Base-by-base conservation (phyloP, 1,140 invertebrate genomes). In the Caenorhabditis inopinata region DNA sequence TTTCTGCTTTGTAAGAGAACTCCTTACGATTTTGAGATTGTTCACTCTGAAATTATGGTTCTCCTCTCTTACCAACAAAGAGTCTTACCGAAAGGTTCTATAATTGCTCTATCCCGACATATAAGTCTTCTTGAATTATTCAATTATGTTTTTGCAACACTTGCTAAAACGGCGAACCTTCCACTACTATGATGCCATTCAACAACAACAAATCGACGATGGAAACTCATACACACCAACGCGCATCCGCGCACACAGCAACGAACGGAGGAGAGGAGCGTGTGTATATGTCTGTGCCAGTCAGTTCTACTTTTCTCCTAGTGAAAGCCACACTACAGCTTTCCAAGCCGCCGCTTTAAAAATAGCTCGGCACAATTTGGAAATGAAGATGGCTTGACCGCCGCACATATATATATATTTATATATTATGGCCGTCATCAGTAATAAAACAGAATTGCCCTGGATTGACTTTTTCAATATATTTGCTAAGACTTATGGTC, bases 201-300 rank as follows among this genome's bases (percentile, higher is more conserved):
- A 38, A 38, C 58, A n/a, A 68, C 58, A 68, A 68, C 58, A 68
- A 68, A 68, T 68, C 58, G 58, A 68, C 58, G 58, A 42, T 42
- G 58, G 32, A 32, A 68, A 68, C 58, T 38, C n/a, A n/a, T 32
- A 29, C 58, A 32, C 14, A 14, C 14, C 38, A 14, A 14, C 38
- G 14, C 38, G 14, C 38, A 18, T 38, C 29, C 58, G 27, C 58
- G 38, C 32, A 68, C n/a, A 68, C n/a, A 68, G 58, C 38, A 42
- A 7, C 38, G 38, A 38, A 32, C 51, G 51, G 27, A 58, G 29
- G 51, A 21, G 23, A 18, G 58, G 58, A 68, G 58, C n/a, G 32
- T 58, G 58, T 42, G 58, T 68, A 32, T 62, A 68, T 68, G 58
- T 68, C 38, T 68, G 58, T 68, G 58, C 58, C 58, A 38, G 58